Base-by-base conservation (phyloP, 2,888 invertebrate species). In the Oegoconia quadripuncta region DNA sequence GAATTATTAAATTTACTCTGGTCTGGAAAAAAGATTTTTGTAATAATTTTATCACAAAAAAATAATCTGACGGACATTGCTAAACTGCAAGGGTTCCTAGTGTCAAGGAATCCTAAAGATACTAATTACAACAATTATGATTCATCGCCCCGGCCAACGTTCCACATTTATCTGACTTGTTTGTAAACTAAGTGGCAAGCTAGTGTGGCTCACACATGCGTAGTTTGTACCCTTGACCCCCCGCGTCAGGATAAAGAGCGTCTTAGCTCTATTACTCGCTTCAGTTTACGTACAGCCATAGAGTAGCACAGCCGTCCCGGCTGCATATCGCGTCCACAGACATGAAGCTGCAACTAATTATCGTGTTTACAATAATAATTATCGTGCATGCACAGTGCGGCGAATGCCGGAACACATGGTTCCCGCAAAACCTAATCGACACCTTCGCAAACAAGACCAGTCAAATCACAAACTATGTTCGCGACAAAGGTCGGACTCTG, bases 361-460 rank as follows among this genome's bases (percentile, higher is more conserved):
- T 62, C 8, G 45, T 76, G 53, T 60, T 81, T 49, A 61, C 64
- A 4, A 42, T 34, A 4, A 42, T 34, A n/a, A 15, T 67, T 14
- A 34, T 74, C 39, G 38, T 75, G 35, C 35, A 72, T 37, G 41
- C 68, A 47, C 64, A 67, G 46, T 50, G 45, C 39, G 53, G 55
- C 41, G 81, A 81, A 25, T 64, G 73, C 42, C 60, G 67, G 1
- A 43, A 58, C 15, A 44, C 48, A 3, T 82, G 80, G 80, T 52
- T 79, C 16, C 76, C 83, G 3, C 70, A 65, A 25, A 43, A 81
- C n/a, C 55, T 30, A 22, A 13, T 77, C n/a, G 64, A 74, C n/a
- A 56, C 59, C 1, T 51, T 84, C 20, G 51, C 68, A n/a, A 74
- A 82, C 38, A 73, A 65, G 51, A 82, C 84, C 0, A 45, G 66